Conservation (phyloP, 2,113 vertebrate species). For the Elaphurus davidianus region DNA sequence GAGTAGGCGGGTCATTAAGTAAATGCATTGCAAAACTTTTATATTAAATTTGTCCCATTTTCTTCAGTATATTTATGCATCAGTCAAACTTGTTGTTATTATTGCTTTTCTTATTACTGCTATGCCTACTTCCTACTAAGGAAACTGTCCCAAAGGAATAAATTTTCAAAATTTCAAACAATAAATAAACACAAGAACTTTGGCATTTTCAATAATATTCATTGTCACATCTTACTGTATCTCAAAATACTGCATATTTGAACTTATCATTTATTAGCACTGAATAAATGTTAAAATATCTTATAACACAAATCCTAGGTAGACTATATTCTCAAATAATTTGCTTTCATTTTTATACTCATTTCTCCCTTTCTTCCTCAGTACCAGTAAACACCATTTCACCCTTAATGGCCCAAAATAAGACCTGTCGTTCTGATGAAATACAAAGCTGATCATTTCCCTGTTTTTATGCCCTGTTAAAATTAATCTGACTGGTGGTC, state of each 20-base stretch:
- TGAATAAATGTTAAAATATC: background rate
- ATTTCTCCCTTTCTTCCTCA: background rate
- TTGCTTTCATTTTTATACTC: background rate
- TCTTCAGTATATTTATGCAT: background rate
- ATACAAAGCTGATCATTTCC: background rate
- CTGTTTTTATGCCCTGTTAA: background rate
- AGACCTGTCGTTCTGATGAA: background rate
- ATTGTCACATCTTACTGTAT: background rate
- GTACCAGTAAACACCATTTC: background rate
- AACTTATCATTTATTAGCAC: background rate
- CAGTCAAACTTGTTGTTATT: background rate
- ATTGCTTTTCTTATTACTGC: background rate
- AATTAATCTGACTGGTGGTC: background rate
- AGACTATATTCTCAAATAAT: background rate
- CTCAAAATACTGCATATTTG: background rate
- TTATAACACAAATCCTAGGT: background rate
- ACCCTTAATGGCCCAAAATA: background rate
- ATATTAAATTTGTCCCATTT: background rate
- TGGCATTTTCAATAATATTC: background rate
- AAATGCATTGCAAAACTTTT: background rate
- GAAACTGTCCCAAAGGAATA: background rate
- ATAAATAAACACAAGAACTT: background rate
- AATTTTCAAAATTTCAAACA: background rate
- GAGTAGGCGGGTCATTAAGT: background rate
- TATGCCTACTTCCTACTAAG: background rate